Evolutionary conservation across 2,888 invertebrate genomes (phyloP).

Genomic region (Acleris emargana): DNA sequence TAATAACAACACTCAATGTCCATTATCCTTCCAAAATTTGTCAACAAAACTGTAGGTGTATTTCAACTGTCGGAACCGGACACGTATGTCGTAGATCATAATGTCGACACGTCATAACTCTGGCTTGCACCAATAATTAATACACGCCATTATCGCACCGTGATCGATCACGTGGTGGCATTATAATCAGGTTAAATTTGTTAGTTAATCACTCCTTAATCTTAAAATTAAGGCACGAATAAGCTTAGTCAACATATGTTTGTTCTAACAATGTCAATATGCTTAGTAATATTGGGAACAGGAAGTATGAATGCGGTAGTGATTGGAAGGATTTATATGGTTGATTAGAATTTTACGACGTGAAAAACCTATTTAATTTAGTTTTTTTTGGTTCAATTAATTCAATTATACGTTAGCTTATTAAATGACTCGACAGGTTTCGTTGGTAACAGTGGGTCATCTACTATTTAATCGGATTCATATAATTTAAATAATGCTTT

Average conservation of each 20-base stretch:
- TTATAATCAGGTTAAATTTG: slow-evolving; percentile 31
- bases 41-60: slow-evolving; percentile 17
- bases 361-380: no score
- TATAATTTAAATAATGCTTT: no score
- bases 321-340: neutral
- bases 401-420: no score
- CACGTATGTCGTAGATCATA: slow-evolving; percentile 27
- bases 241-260: slow-evolving; percentile 12
- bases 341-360: no score
- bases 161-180: slow-evolving; percentile 28
- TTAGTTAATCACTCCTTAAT: slow-evolving; percentile 19
- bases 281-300: neutral
- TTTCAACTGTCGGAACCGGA: slow-evolving; percentile 27
- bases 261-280: slow-evolving; percentile 5
- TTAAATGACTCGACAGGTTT: no score
- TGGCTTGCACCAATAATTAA: slow-evolving; percentile 29
- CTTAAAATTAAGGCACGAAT: slow-evolving; percentile 28
- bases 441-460: no score
- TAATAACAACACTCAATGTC: neutral
- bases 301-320: slow-evolving; percentile 22
- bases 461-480: no score
- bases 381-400: no score
- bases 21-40: slow-evolving; percentile 1
- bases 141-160: slow-evolving; percentile 24
- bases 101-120: slow-evolving; percentile 18